Evolutionary conservation across 2,113 vertebrate species (phyloP).

Genomic region (Athene noctua): DNA sequence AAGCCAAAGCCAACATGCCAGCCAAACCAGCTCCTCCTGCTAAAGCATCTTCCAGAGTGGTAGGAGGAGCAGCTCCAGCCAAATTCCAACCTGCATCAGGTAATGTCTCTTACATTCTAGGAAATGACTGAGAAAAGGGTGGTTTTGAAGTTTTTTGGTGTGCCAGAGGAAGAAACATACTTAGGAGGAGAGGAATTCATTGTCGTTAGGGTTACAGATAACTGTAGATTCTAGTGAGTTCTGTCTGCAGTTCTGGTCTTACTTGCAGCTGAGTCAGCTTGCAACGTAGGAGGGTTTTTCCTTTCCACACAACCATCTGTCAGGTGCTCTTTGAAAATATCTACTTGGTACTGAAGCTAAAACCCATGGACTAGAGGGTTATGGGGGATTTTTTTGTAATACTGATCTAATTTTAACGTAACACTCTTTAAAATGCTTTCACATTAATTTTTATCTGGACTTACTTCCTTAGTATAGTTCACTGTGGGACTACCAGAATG

Average conservation of each 20-base stretch:
- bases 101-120: slow-evolving; percentile 29
- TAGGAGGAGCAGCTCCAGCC: slow-evolving; percentile 69
- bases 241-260: background rate
- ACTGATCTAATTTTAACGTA: background rate
- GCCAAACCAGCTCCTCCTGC: slow-evolving; percentile 84
- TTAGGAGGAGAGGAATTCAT: background rate
- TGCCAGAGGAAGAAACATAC: background rate
- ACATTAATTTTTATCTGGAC: background rate
- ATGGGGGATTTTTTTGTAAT: background rate
- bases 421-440: background rate
- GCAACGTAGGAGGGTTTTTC: background rate
- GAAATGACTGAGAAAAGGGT: background rate
- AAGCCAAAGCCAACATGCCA: slow-evolving; percentile 92
- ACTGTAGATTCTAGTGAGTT: background rate
- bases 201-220: background rate
- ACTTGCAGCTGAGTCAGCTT: background rate
- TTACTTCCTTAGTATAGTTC: background rate
- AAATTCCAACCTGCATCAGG: slow-evolving; percentile 80
- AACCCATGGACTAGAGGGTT: background rate
- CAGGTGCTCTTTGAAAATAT: background rate
- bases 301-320: background rate
- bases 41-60: slow-evolving; percentile 74
- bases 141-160: background rate
- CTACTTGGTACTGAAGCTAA: background rate
- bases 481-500: background rate